These are phyloP conservation scores for Corythaixoides concolor DNA, from an alignment of 2,113 vertebrate genomes.

Conservation along the genomic window DNA sequence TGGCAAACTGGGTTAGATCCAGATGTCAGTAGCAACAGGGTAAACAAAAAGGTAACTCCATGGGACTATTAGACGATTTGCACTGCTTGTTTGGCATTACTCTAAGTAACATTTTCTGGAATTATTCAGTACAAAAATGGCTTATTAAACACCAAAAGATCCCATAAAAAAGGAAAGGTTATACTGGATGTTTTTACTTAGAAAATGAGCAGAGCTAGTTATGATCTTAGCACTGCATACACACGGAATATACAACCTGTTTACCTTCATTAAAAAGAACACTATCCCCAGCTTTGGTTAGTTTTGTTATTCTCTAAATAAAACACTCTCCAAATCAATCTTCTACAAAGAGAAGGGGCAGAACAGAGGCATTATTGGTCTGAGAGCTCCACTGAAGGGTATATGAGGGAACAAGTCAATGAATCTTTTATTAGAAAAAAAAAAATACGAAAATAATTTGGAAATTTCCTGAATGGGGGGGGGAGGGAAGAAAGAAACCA, in stretches of 20 bases:
- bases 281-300: not conserved
- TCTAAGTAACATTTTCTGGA: not conserved
- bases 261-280: not conserved
- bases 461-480: no score
- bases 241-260: not conserved
- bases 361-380: not conserved
- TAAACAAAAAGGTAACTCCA: not conserved
- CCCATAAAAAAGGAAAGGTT: not conserved
- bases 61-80: not conserved
- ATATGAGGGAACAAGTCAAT: slow-evolving; percentile 3
- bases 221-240: not conserved
- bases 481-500: no score
- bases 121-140: not conserved
- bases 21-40: not conserved
- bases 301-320: not conserved
- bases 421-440: slow-evolving; percentile 38
- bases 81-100: not conserved
- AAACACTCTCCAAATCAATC: slow-evolving; percentile 20
- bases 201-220: not conserved
- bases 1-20: not conserved
- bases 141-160: not conserved
- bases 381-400: slow-evolving; percentile 24
- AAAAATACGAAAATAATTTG: not conserved
- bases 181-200: not conserved
- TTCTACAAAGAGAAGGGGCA: not conserved